Conservation (phyloP, 1,140 invertebrate genomes). For the Atta cephalotes region DNA sequence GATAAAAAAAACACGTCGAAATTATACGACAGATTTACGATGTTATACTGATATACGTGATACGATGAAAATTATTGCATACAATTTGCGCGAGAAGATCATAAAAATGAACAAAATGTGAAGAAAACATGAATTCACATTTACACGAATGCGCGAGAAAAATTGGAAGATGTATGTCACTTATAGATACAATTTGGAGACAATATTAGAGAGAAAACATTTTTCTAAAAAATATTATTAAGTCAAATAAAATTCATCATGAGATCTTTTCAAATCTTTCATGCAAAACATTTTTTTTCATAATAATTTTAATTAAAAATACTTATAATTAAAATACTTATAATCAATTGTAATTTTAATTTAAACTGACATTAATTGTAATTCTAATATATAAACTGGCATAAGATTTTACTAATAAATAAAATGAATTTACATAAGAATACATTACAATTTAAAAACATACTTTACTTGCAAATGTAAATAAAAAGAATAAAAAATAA, state of each 20-base stretch:
- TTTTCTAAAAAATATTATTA: background rate
- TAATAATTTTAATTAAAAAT: background rate
- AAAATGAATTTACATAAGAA: background rate
- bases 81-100: background rate
- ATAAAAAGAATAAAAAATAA: background rate
- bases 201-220: too few species aligned
- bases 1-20: slow-evolving; percentile 9
- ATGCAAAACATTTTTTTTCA: background rate
- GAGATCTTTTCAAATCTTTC: background rate
- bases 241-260: background rate
- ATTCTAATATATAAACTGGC: background rate
- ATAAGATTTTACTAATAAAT: background rate
- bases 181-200: background rate
- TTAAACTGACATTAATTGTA: background rate
- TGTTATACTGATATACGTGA: background rate
- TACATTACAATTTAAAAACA: background rate
- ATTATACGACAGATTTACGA: background rate
- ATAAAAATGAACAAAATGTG: slow-evolving; percentile 32
- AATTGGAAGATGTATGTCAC: slow-evolving; percentile 25
- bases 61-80: slow-evolving; percentile 40
- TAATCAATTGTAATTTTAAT: background rate
- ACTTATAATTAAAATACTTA: background rate
- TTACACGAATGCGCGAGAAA: slow-evolving; percentile 10
- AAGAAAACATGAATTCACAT: slow-evolving; percentile 12
- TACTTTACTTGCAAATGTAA: background rate